Base-by-base conservation (phyloP, 2,888 invertebrate species). In the Oeneis ivallda region DNA sequence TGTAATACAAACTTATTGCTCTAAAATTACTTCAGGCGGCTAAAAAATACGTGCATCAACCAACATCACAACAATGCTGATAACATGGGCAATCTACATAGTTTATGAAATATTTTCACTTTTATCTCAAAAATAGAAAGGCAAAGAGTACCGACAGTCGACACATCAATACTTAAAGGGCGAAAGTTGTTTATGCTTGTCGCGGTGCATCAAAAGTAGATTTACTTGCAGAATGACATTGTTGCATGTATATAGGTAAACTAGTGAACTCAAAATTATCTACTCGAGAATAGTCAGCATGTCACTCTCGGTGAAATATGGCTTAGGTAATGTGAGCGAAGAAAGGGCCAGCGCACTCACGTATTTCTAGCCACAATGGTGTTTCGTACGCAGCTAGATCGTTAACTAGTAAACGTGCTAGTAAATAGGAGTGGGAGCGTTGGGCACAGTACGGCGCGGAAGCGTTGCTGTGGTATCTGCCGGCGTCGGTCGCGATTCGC, bases 401-500 rank as follows among this genome's bases (percentile, higher is more conserved):
- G 82, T 85, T 84, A 87, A 89, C 87, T 86, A 87, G 87, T 85
- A 84, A 86, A 86, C 85, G 79, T 80, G 81, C 77, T 82, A 77
- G 78, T 85, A 85, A 85, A 87, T 85, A 83, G 84, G 81, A 84
- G 81, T 79, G 74, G 63, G 65, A 79, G 77, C 79, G 80, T 80
- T 79, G 79, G 82, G 84, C 87, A 89, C 85, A 87, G 89, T 89
- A 85, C 82, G 84, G 81, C 77, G 84, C 89, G 89, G 91, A 89
- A 89, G 89, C 80, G 79, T 77, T 76, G 81, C 81, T 78, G 79
- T 82, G 77, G 84, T 26, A 89, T 88, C 88, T 85, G 83, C 83
- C 77, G 72, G 78, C 79, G 71, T 79, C 79, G 83, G 81, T 81
- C 79, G 77, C 41, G 79, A 76, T 45, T 81, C 79, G 77, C 41